Evolutionary conservation across 2,797 vertebrate species (phyloP).

Genomic region (Microctenopoma stevenorrisi): DNA sequence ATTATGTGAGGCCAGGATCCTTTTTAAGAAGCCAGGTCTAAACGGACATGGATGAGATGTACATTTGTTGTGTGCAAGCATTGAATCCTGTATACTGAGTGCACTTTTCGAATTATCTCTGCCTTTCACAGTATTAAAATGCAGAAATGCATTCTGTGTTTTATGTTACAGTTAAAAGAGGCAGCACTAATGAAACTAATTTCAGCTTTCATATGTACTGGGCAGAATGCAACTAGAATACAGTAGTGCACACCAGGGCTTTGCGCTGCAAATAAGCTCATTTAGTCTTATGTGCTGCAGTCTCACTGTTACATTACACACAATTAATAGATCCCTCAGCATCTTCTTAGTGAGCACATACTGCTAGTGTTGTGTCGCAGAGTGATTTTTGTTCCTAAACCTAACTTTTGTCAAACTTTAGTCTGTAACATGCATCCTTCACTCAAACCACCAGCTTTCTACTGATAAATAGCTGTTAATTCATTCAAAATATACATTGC

Average conservation of each 20-base stretch:
- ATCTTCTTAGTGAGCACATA: background rate
- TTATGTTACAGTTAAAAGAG: too few species aligned
- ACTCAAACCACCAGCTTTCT: too few species aligned
- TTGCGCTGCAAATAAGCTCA: background rate
- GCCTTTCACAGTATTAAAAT: too few species aligned
- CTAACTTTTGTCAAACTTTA: too few species aligned
- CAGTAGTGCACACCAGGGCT: background rate
- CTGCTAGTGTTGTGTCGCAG: background rate
- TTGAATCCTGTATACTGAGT: constrained; percentile 13
- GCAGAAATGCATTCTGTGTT: too few species aligned
- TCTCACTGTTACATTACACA: background rate
- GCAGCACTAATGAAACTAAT: too few species aligned
- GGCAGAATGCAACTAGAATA: too few species aligned
- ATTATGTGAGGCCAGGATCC: constrained; percentile 73
- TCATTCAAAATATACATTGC: too few species aligned
- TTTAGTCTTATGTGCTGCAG: background rate
- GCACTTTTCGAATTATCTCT: constrained; percentile 14
- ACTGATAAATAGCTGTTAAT: too few species aligned
- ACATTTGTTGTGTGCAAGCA: constrained; percentile 49
- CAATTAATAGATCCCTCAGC: background rate
- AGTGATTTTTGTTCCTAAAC: background rate
- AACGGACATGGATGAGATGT: constrained; percentile 65
- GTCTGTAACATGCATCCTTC: too few species aligned
- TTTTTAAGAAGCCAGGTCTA: constrained; percentile 56
- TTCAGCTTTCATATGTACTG: too few species aligned